Percentiles rank a stretch among this genome's conserved stretches.
These are phyloP conservation scores for Orthosia cruda DNA, from an alignment of 2,888 invertebrate species.

Conservation along the genomic window DNA sequence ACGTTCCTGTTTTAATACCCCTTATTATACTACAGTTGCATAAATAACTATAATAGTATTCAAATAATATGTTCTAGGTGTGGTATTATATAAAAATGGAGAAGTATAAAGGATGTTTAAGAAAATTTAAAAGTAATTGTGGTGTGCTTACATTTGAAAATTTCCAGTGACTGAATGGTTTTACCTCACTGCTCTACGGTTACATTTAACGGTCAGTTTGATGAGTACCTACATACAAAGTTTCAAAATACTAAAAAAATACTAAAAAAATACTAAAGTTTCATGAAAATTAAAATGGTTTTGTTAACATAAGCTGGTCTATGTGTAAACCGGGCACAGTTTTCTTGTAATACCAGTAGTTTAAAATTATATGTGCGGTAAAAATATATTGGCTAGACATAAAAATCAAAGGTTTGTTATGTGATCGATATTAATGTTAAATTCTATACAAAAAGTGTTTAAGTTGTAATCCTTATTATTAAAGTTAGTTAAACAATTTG, in stretches of 20 bases:
- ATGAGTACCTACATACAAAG: neutral
- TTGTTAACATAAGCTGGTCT: neutral
- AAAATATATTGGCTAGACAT: constrained; percentile 49
- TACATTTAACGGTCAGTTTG: neutral
- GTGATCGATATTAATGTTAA: constrained; percentile 35
- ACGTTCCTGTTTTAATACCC: too few relatives aligned
- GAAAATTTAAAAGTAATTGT: neutral
- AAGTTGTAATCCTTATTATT: constrained; percentile 46
- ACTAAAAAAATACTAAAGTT: too few relatives aligned
- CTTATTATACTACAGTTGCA: too few relatives aligned
- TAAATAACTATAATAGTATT: too few relatives aligned
- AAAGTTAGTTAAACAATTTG: constrained; percentile 32
- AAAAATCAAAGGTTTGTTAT: constrained; percentile 50
- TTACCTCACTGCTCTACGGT: neutral
- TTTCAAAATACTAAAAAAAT: neutral
- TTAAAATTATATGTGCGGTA: neutral
- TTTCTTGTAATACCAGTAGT: neutral
- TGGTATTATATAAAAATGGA: neutral
- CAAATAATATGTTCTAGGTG: neutral
- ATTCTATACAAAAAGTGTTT: neutral
- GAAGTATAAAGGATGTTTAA: neutral
- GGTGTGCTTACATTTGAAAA: neutral
- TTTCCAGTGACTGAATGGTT: neutral
- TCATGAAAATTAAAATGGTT: neutral
- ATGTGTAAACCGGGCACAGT: neutral